Base-by-base conservation (phyloP, 1,140 invertebrate species). In the Helicoverpa zea region DNA sequence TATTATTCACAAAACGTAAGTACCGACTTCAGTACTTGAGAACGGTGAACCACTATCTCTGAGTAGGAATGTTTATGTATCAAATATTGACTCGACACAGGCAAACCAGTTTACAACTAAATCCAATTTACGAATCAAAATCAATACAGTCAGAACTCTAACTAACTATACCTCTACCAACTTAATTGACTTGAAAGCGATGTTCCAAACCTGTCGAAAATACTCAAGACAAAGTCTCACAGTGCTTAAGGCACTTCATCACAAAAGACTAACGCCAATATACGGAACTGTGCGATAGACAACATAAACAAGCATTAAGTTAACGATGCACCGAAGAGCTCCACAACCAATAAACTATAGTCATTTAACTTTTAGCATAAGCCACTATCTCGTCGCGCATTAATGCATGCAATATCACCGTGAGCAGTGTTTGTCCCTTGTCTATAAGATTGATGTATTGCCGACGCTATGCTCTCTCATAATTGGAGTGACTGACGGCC, bases 401-500 rank as follows among this genome's bases (percentile, higher is more conserved):
- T 79, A 81, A 72, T 75, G 56, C 73, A 81, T 70, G 78, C 78
- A 80, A 66, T 80, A 84, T 81, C 79, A 52, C 14, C 64, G 56
- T 63, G 74, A 79, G 78, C 70, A 29, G 76, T 87, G 80, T 87
- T 87, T 86, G 84, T 82, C 77, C 74, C 80, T 54, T 83, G 83
- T 81, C 84, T 78, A 81, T 81, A 82, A 84, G 84, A 83, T 84
- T 86, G 86, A 87, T 86, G 79, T 85, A 85, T 81, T 81, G 82
- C 70, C 63, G 74, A 80, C 47, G 52, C 30, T 51, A 11, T 18
- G 70, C 80, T 58, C 35, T 79, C 52, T 58, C 51, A 77, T 87
- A 81, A 85, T 84, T 85, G 82, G 66, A 86, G 75, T 83, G 85
- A 86, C 70, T 86, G 85, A 86, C 80, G 80, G 83, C 79, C 76